These are phyloP conservation scores for Bos javanicus DNA, from an alignment of 2,113 vertebrate genomes.

Conservation along the genomic window DNA sequence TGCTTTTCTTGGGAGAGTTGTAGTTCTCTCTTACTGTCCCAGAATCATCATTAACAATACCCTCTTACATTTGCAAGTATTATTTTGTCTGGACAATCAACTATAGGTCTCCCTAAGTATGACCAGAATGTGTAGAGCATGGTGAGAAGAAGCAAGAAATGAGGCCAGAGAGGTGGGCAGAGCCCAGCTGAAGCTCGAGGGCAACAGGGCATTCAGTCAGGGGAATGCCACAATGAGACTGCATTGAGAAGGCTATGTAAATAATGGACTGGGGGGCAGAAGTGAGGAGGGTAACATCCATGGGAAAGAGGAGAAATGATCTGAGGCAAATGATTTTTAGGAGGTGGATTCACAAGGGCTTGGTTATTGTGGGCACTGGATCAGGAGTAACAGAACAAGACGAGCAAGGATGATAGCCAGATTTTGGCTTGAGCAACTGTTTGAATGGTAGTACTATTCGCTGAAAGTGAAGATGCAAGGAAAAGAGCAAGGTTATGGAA, in stretches of 20 bases:
- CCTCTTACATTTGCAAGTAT: neutral
- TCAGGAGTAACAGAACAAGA: neutral
- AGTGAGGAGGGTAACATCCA: neutral
- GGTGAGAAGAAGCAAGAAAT: neutral
- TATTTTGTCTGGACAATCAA: neutral
- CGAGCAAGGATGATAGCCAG: neutral
- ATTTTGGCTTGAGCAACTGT: neutral
- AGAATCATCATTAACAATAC: neutral
- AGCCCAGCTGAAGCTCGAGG: neutral
- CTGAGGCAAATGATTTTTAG: neutral
- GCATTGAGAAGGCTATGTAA: neutral
- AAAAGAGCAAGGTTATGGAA: neutral
- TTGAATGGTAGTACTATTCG: neutral
- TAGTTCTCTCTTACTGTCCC: neutral
- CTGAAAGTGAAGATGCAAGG: neutral
- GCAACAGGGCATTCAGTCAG: too few relatives aligned
- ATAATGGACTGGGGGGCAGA: neutral
- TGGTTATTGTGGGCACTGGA: neutral
- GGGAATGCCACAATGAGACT: rapidly evolving
- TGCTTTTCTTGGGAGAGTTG: neutral
- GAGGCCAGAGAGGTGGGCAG: neutral
- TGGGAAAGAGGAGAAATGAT: neutral
- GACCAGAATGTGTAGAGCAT: neutral
- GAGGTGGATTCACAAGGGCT: neutral
- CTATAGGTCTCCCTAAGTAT: neutral